Conservation (phyloP, 2,888 invertebrate genomes). For the Orthosia cruda region DNA sequence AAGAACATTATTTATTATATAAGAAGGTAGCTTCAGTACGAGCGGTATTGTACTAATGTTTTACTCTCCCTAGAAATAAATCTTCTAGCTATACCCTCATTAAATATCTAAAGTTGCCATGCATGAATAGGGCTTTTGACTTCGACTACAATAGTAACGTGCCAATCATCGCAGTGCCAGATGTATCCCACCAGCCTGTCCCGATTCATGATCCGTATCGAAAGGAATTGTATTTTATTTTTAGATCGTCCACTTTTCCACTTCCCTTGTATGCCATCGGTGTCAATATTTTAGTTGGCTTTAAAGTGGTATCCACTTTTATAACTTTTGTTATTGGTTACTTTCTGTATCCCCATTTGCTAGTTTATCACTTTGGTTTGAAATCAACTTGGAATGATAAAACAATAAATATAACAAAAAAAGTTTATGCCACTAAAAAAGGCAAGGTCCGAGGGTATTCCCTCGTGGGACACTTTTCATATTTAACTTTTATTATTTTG, state of each 20-base stretch:
- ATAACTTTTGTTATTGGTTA: not conserved
- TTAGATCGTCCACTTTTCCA: constrained; percentile 15
- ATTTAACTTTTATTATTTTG: not conserved
- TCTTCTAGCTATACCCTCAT: not conserved
- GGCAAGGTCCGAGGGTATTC: constrained; percentile 12
- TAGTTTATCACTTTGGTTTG: not conserved
- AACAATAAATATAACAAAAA: not conserved
- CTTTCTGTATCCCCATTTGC: not conserved
- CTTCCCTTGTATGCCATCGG: constrained; percentile 1
- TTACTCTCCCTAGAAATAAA: not conserved
- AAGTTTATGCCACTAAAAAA: not conserved
- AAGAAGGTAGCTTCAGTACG: not conserved
- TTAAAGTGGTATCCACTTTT: not conserved
- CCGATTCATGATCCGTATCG: not conserved
- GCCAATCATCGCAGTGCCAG: constrained; percentile 16
- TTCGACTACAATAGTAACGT: constrained; percentile 9
- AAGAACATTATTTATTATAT: not conserved
- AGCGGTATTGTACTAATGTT: too few species aligned
- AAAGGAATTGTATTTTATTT: constrained; percentile 21
- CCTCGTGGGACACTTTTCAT: not conserved
- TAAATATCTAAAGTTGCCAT: not conserved
- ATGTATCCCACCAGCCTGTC: constrained; percentile 2
- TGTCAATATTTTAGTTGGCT: constrained; percentile 24
- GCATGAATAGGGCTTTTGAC: constrained; percentile 8
- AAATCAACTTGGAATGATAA: not conserved